Base-by-base conservation (phyloP, 2,797 vertebrate species). In the Rhinogobio ventralis region DNA sequence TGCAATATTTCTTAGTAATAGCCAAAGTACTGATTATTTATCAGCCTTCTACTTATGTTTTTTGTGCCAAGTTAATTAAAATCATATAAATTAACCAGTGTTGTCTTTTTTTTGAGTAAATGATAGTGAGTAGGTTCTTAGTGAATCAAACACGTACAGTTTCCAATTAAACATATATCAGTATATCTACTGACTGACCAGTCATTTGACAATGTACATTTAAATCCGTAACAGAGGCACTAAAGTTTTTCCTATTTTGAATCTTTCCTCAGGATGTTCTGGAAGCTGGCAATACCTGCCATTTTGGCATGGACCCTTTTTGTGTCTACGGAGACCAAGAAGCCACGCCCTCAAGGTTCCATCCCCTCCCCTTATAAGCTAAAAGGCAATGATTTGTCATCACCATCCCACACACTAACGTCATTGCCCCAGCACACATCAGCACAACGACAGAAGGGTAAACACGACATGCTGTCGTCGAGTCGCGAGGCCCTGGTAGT, bases 401-500 rank as follows among this genome's bases (percentile, higher is more conserved):
- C 81, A 6, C 55, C 87, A 15, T 82, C 81, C 9, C 78, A 85
- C 76, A 6, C 80, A 1, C 90, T 93, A 62, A 94, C 93, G 1
- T 87, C 91, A 1, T 91, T 94, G 20, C 91, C 93, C 19, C 94
- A 97, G 91, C 91, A 96, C 89, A 93, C 96, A 84, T 10, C 93
- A 81, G 94, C 95, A 67, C 95, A 94, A 88, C 85, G 79, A 13
- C 89, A 87, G 68, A 88, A 83, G 79, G 83, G 87, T 19, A 96
- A 96, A 79, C 97, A 96, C 57, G 98, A 99, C 87, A 96, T 99
- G 87, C 89, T 99, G 78, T 97, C 97, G 51, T 99, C 98, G 76
- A 99, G 98, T 92, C 95, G 96, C 79, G 98, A 99, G 93, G 98
- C 98, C 17, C 91, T 99, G 4, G 97, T 99, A 74, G 97, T 99